Base-by-base conservation (phyloP, 2,797 vertebrate species). In the Rhinogobio ventralis region DNA sequence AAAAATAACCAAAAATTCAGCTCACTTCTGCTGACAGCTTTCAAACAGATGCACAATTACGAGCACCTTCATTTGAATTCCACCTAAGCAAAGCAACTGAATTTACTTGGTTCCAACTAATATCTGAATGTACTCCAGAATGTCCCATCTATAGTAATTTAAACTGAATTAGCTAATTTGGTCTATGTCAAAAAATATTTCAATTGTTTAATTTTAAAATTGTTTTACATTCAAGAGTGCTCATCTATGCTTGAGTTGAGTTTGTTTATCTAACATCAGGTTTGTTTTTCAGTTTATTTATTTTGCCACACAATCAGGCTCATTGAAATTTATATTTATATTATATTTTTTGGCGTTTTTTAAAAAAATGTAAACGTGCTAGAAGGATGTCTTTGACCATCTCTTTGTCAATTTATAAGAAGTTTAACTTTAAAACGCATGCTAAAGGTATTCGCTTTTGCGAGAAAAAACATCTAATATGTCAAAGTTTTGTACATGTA, bases 1-100 rank as follows among this genome's bases (percentile, higher is more conserved):
- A 78, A 68, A 84, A 77, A 84, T 78, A 84, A n/a, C 74, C 62
- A 19, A 60, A 84, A 42, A 46, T 55, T 55, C 45, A 10, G 17
- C 36, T 46, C 74, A 76, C 62, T 77, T 46, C 5, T 55, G 4
- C 46, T 83, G 62, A 57, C 23, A 55, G 49, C 39, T 69, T 45
- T 25, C 74, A 51, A 84, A 60, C 49, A 46, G n/a, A 33, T 60
- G 49, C 64, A 77, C 62, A 42, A 69, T 78, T 57, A 83, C 53
- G n/a, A 76, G 42, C n/a, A 25, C 45, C 46, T 66, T 75, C 45
- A 55, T 83, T 75, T 25, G 33, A 83, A 75, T 83, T 53, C n/a
- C 7, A 55, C 33, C 11, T 68, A 45, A 76, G 19, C 11, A 67
- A 67, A 75, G 81, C 46, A 68, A 76, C 14, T 66, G 60, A 42